A percentile compares a stretch with the other conserved stretches of the same genome.
Conservation (phyloP, 2,113 vertebrate genomes). For the Orycteropus afer region DNA sequence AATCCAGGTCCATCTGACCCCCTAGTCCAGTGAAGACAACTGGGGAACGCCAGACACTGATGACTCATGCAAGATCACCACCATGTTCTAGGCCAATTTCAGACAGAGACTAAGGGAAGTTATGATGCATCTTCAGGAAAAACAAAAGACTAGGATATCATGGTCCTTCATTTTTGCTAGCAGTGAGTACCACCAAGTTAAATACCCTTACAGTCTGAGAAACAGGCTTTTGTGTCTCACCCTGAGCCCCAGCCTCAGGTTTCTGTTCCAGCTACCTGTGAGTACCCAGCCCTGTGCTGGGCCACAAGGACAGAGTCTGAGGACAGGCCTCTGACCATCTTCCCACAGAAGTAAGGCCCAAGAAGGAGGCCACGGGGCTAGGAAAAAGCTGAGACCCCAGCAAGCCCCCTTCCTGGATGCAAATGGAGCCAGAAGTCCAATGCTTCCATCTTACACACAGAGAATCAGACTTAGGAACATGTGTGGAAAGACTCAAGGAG, state of each 20-base stretch:
- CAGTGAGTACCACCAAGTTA: neutral
- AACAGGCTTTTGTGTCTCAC: neutral
- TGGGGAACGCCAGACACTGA: neutral
- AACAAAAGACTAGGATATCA: neutral
- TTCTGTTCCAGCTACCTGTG: neutral
- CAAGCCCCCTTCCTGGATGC: neutral
- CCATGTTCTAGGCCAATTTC: neutral
- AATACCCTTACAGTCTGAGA: neutral
- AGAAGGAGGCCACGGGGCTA: neutral
- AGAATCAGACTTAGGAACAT: neutral
- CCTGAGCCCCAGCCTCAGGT: neutral
- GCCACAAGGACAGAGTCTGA: neutral
- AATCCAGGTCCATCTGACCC: neutral
- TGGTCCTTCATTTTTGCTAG: neutral
- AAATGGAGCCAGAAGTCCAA: neutral
- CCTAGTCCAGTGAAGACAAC: neutral
- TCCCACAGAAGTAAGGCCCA: neutral
- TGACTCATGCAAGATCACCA: neutral
- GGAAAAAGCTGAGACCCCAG: neutral
- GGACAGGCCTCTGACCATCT: neutral
- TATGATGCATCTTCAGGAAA: neutral
- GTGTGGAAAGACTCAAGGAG: accelerated
- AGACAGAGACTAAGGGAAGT: neutral
- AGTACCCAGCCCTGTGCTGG: neutral
- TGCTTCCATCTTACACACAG: neutral